Evolutionary conservation across 2,113 vertebrate genomes (phyloP), one percentile per base, ranked within the genome.

Genomic region (Struthidea cinerea): DNA sequence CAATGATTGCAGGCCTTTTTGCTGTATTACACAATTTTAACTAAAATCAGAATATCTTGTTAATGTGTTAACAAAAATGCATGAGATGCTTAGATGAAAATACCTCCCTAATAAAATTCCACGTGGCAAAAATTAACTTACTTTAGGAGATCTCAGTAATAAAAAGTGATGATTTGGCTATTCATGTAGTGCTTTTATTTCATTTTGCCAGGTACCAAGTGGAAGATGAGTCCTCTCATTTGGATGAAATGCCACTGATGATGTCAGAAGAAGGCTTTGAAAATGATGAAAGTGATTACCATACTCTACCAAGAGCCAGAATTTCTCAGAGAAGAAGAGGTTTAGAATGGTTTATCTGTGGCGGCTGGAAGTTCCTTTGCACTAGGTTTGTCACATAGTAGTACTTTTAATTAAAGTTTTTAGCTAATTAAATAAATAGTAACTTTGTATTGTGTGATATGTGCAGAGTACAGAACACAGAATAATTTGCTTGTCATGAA

Each of bases 251-350:
- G 99, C 99, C 99, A 21, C 95, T 99, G 53, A 99, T 99, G 99
- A 99, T 99, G 99, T 99, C 99, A 59, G 99, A 99, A 97, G 99
- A 99, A 97, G 99, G 98, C 71, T 99, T 99, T 88, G 99, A 99
- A 98, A 99, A 99, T 27, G 99, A 99, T 14, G 99, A 99, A 94
- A 99, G 98, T 42, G 99, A 99, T 97, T 99, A 99, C 92, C 99
- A 99, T 94, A 99, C 99, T 8, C 97, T 99, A 71, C 99, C 99
- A 35, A 98, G 99, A 92, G 99, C 99, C 76, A 97, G 99, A 94
- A 87, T 98, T 96, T 96, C 89, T 8, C 98, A 97, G 50, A 98
- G 98, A 79, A 98, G 94, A 55, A 96, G 98, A 92, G 99, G 99
- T 28, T 97, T 99, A 35, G 98, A 98, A 67, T 99, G 99, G 99